Base-by-base conservation (phyloP, 2,113 vertebrate species). In the Nannobrachium achirus region DNA sequence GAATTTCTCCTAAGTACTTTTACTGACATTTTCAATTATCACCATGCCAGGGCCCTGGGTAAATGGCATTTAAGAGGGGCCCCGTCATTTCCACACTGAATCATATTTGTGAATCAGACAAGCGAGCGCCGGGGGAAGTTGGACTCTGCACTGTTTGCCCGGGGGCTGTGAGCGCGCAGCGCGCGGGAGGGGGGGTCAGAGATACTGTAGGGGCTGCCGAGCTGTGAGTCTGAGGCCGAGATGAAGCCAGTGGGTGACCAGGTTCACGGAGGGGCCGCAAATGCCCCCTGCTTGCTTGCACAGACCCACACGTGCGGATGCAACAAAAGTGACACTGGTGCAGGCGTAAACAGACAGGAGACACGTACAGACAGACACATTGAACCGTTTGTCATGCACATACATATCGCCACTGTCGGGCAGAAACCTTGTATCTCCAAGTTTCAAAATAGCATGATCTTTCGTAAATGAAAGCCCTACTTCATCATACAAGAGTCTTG, bases 21-120 rank as follows among this genome's bases (percentile, higher is more conserved):
- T 88, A 89, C 85, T 91, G 88, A 90, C 90, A 89, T 89, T 90
- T 90, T 85, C 88, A 91, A 91, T 90, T 89, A 90, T 88, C 82
- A 66, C 88, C 81, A 87, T 87, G 87, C 90, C 86, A 88, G 74
- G 69, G 69, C 73, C n/a, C 73, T n/a, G 51, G 10, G 85, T 88
- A 87, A 91, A 86, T 84, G 83, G 80, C 83, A 85, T 90, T 91
- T 87, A 86, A 89, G 82, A 76, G 79, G 81, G 15, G 9, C 4
- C 63, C 76, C 67, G 72, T 89, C 86, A 88, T 86, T 84, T 88
- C 71, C 66, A 52, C 9, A 78, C 75, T 85, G 85, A 90, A 89
- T 89, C 91, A 92, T 89, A 88, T 88, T 85, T 88, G 79, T 82
- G 78, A 86, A 86, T 88, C 86, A 67, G 69, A 71, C 33, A 19